Evolutionary conservation across 2,888 invertebrate genomes (phyloP).

Genomic region (Steinernema scapterisci): DNA sequence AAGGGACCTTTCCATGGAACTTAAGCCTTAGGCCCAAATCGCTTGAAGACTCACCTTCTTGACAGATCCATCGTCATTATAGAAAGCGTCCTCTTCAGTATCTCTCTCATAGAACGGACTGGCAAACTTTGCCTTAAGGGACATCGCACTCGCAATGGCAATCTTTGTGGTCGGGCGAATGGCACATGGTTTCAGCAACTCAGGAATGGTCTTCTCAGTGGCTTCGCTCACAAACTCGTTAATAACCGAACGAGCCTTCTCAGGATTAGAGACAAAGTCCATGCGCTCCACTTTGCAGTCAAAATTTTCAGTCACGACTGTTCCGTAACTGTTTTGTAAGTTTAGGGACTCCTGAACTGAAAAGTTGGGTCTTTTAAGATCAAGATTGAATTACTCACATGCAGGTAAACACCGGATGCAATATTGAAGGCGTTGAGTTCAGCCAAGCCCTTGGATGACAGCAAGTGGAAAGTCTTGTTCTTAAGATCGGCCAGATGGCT

Average conservation of each 20-base stretch:
- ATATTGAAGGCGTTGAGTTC: too few relatives aligned
- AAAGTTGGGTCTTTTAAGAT: too few relatives aligned
- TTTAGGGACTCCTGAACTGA: too few relatives aligned
- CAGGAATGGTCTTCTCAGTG: background rate
- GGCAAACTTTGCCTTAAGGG: background rate
- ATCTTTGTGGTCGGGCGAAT: background rate
- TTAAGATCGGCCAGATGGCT: too few relatives aligned
- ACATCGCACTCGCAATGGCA: background rate
- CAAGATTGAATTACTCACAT: too few relatives aligned
- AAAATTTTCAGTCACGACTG: background rate
- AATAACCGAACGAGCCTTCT: background rate
- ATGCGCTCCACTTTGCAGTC: background rate
- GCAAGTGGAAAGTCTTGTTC: too few relatives aligned
- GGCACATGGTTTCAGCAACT: background rate
- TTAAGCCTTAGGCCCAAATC: too few relatives aligned
- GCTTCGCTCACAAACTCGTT: background rate
- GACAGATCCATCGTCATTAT: background rate
- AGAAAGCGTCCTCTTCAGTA: background rate
- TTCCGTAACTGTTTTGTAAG: too few relatives aligned
- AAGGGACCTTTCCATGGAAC: too few relatives aligned
- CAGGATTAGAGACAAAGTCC: background rate
- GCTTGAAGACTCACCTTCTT: background rate
- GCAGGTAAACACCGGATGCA: too few relatives aligned
- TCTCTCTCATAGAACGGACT: background rate
- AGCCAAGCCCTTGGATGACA: too few relatives aligned